Conservation (phyloP, 1,140 invertebrate species). For the Gryon sp. region DNA sequence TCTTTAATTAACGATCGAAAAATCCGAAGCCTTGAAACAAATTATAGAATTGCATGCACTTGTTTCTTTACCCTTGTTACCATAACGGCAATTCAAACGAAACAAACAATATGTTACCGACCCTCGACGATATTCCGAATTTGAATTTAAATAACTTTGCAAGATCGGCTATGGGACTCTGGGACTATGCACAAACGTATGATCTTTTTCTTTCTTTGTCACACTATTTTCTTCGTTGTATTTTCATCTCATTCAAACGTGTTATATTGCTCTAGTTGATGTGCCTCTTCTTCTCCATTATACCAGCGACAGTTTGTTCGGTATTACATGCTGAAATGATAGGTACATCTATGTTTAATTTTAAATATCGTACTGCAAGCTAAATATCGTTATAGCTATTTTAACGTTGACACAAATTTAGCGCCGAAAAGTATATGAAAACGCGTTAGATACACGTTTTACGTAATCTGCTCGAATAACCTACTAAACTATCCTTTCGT, state of each 20-base stretch:
- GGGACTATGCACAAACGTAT: conserved; percentile 76
- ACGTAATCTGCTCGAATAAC: too few species aligned
- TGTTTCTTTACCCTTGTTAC: conserved; percentile 59
- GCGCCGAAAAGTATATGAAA: too few species aligned
- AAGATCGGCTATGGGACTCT: conserved; percentile 80
- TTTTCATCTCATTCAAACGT: conserved; percentile 64
- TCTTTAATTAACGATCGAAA: too few species aligned
- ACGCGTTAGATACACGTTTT: too few species aligned
- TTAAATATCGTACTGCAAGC: too few species aligned
- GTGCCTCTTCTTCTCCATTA: conserved; percentile 56
- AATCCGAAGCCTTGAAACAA: conserved; percentile 47
- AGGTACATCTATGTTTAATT: too few species aligned
- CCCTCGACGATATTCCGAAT: conserved; percentile 80
- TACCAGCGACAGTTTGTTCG: conserved; percentile 60
- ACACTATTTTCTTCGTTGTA: conserved; percentile 56
- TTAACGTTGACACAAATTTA: too few species aligned
- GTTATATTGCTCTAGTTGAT: conserved; percentile 61
- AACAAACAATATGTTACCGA: conserved; percentile 81
- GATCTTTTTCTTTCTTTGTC: conserved; percentile 66
- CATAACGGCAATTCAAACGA: conserved; percentile 71
- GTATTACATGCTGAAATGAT: too few species aligned
- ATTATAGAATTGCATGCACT: conserved; percentile 31
- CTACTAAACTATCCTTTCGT: too few species aligned
- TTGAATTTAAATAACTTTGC: conserved; percentile 81
- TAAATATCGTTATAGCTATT: too few species aligned